Conservation (phyloP, 30 jellyfish, hydroid and myxozoan species). For the Clytia hemisphaerica region DNA sequence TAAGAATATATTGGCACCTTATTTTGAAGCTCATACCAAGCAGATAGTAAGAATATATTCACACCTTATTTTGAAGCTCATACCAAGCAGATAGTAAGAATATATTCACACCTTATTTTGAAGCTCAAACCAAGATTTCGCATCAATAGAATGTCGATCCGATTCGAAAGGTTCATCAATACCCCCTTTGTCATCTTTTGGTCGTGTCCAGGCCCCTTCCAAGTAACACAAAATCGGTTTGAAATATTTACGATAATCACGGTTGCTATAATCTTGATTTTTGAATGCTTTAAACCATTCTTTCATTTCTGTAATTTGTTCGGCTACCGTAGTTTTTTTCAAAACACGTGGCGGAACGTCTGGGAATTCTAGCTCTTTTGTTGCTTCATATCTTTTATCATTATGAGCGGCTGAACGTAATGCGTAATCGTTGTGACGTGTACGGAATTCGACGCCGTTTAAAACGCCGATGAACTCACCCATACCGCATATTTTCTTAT, state of each 20-base stretch:
- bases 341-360: constrained; percentile 29
- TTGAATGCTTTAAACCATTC: constrained; percentile 33
- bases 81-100: no score
- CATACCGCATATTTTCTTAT: constrained; percentile 53
- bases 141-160: constrained; percentile 32
- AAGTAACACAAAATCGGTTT: constrained; percentile 28
- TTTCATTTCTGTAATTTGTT: constrained; percentile 13
- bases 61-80: no score
- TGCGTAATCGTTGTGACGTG: constrained; percentile 73
- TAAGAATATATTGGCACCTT: no score
- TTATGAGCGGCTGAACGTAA: constrained; percentile 31
- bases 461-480: constrained; percentile 65
- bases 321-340: not conserved
- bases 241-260: constrained; percentile 35
- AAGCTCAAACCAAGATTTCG: constrained; percentile 19
- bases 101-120: constrained; percentile 27
- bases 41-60: no score
- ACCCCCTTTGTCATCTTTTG: constrained; percentile 24
- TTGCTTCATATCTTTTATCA: not conserved
- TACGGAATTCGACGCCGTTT: constrained; percentile 69
- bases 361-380: constrained; percentile 13
- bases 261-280: constrained; percentile 2
- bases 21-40: no score
- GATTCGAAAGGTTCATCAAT: constrained; percentile 27
- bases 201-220: constrained; percentile 32